Evolutionary conservation across 1,140 invertebrate genomes (phyloP).

Genomic region (Drosophila nikananu): DNA sequence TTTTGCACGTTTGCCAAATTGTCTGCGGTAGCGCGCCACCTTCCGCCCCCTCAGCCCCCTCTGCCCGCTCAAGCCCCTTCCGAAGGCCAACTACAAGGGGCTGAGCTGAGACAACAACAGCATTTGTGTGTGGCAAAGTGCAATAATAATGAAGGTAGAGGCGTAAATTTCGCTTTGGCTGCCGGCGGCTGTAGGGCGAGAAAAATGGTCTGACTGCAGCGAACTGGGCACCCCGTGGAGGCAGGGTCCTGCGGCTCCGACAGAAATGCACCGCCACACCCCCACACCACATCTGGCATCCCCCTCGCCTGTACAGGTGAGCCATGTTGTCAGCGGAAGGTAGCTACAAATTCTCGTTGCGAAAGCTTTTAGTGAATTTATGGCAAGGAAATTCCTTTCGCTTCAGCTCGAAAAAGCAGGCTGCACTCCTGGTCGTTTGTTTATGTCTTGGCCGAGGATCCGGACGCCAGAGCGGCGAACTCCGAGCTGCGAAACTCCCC

Average conservation of each 20-base stretch:
- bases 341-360: slow-evolving; percentile 81
- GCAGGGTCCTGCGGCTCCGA: slow-evolving; percentile 33
- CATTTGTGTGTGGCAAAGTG: slow-evolving; percentile 60
- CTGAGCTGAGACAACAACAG: slow-evolving; percentile 30
- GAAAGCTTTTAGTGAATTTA: slow-evolving; percentile 83
- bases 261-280: slow-evolving; percentile 1
- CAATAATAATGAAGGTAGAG: slow-evolving; percentile 81
- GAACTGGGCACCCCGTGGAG: slow-evolving; percentile 48
- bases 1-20: slow-evolving; percentile 83
- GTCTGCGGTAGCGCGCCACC: slow-evolving; percentile 67
- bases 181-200: slow-evolving; percentile 32
- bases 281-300: slow-evolving; percentile 10
- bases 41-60: not conserved
- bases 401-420: slow-evolving; percentile 48
- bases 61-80: too few species aligned
- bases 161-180: slow-evolving; percentile 82
- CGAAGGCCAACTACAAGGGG: slow-evolving; percentile 17
- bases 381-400: slow-evolving; percentile 77
- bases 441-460: slow-evolving; percentile 58
- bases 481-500: slow-evolving; percentile 7
- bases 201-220: slow-evolving; percentile 58
- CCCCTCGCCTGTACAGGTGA: slow-evolving; percentile 57
- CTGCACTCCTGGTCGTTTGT: slow-evolving; percentile 62
- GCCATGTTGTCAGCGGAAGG: slow-evolving; percentile 81
- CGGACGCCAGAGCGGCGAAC: slow-evolving; percentile 9